These are phyloP conservation scores for Ophiothrix spiculata DNA, from an alignment of 35 echinoderm and acorn worm species.

Conservation along the genomic window DNA sequence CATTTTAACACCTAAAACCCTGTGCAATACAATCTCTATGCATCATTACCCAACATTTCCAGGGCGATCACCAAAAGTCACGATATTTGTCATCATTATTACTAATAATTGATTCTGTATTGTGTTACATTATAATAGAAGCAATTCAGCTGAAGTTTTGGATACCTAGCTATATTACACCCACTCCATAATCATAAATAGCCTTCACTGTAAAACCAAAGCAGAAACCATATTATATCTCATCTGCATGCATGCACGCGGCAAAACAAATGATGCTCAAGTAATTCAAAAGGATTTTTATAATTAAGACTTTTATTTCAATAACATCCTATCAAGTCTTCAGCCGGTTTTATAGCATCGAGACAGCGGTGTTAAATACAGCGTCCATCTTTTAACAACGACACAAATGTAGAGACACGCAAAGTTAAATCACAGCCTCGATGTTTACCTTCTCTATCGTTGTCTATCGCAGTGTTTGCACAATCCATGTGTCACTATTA, in stretches of 20 bases:
- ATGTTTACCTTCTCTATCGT: neutral
- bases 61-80: neutral
- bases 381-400: neutral
- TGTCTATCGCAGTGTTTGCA: too few species aligned
- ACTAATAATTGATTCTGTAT: neutral
- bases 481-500: too few species aligned
- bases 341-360: neutral
- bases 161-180: too few species aligned
- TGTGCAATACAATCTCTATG: neutral
- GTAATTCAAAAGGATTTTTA: slow-evolving; percentile 11
- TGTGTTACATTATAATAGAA: neutral
- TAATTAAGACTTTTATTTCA: neutral
- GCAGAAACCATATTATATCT: neutral
- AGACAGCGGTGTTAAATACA: neutral
- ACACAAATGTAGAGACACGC: neutral
- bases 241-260: neutral
- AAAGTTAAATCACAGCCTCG: neutral
- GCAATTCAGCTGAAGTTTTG: neutral
- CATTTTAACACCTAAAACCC: too few species aligned
- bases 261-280: neutral
- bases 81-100: neutral
- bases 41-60: too few species aligned
- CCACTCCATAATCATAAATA: neutral
- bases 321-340: neutral
- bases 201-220: too few species aligned